Percentiles rank a stretch among this genome's conserved stretches.
These are phyloP conservation scores for Himalopsyche tibetana DNA, from an alignment of 2,888 invertebrate species.

Conservation along the genomic window DNA sequence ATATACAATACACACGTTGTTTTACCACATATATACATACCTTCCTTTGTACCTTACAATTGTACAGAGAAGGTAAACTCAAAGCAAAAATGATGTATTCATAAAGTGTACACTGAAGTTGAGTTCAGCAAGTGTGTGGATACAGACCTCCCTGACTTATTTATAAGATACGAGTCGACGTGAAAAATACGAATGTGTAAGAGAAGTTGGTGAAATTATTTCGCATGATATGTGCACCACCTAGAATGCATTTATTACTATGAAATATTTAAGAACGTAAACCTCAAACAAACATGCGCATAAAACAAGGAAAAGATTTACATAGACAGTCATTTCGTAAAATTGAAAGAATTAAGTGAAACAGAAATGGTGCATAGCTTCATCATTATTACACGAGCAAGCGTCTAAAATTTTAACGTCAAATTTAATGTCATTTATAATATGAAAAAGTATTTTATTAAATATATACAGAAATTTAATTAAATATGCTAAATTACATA, in stretches of 20 bases:
- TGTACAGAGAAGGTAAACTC: conserved; percentile 29
- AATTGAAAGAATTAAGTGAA: too few relatives aligned
- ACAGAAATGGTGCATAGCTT: too few relatives aligned
- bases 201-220: background rate
- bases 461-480: too few relatives aligned
- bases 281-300: background rate
- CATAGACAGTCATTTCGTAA: too few relatives aligned
- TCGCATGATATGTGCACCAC: background rate
- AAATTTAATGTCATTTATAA: too few relatives aligned
- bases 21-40: background rate
- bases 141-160: conserved; percentile 19
- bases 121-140: conserved; percentile 8
- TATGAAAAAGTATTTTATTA: too few relatives aligned
- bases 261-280: background rate
- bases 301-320: background rate
- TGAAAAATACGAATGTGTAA: background rate
- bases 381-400: too few relatives aligned
- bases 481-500: too few relatives aligned
- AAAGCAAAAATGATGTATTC: conserved; percentile 54
- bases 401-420: too few relatives aligned
- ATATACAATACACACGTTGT: background rate
- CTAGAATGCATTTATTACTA: conserved; percentile 9
- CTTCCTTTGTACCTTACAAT: background rate
- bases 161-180: background rate
- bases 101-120: conserved; percentile 45